A percentile compares a stretch with the other conserved stretches of the same genome.
Conservation (phyloP, 2,113 vertebrate genomes). For the Pholis gunnellus region DNA sequence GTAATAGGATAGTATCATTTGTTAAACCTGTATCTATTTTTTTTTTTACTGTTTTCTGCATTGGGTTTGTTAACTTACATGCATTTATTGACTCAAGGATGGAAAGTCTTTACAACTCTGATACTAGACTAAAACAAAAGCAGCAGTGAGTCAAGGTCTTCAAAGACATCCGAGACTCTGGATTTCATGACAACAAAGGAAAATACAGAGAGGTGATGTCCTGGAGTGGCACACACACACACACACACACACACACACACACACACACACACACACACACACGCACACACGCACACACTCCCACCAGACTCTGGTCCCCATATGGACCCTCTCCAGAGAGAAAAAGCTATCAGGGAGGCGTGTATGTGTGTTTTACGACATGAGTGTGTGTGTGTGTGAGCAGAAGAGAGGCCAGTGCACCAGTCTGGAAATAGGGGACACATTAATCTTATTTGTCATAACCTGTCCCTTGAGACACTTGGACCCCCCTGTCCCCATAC, state of each 20-base stretch:
- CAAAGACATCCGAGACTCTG: constrained; percentile 6
- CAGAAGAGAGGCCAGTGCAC: constrained; percentile 73
- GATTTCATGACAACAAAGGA: constrained; percentile 61
- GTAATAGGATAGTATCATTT: not conserved
- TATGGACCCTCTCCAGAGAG: constrained; percentile 78
- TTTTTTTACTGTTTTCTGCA: not conserved
- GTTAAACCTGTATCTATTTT: not conserved
- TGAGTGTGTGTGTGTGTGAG: constrained; percentile 42
- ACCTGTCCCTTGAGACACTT: constrained; percentile 76
- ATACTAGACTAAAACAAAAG: not conserved
- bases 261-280: constrained; percentile 28
- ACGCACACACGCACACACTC: constrained; percentile 38
- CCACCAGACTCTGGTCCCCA: constrained; percentile 65
- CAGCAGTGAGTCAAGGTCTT: constrained; percentile 6
- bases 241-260: constrained; percentile 21
- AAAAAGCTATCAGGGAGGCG: constrained; percentile 71
- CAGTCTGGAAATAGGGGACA: constrained; percentile 83
- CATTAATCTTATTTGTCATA: constrained; percentile 86
- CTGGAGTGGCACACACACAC: constrained; percentile 34
- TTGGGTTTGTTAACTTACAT: not conserved
- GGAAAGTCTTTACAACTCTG: not conserved
- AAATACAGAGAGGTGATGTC: constrained; percentile 62
- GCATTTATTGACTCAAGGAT: constrained; percentile 13
- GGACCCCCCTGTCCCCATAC: constrained; percentile 57
- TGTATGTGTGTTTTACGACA: constrained; percentile 63